phyloP scores from a whole-genome alignment of 2,888 invertebrate genomes.

The Napeogenes sylphis region DNA sequence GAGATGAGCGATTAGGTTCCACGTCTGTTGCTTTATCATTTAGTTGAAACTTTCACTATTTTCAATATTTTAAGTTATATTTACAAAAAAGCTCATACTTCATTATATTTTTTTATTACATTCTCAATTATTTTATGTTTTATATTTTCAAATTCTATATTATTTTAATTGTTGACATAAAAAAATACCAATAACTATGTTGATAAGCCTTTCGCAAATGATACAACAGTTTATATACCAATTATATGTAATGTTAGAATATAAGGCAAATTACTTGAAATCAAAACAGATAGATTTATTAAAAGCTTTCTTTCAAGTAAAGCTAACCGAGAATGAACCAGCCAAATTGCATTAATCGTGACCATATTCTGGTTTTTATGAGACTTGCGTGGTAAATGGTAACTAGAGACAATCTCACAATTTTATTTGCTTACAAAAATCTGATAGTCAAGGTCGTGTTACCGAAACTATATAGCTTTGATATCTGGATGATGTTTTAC shows the following conservation, averaged over 20 bases:
- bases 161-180: no score
- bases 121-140: no score
- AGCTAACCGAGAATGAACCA: not conserved
- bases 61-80: not conserved
- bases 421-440: constrained; percentile 18
- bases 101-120: no score
- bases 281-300: constrained; percentile 32
- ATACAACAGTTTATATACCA: not conserved
- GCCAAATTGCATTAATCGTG: constrained; percentile 22
- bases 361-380: constrained; percentile 18
- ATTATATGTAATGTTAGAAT: no score
- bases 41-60: not conserved
- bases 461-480: not conserved
- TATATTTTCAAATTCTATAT: no score
- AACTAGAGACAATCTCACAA: constrained; percentile 19
- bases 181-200: no score
- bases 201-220: no score
- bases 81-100: not conserved
- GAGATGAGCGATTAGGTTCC: constrained; percentile 16
- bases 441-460: constrained; percentile 14
- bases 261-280: constrained; percentile 41
- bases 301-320: constrained; percentile 1
- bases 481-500: not conserved
- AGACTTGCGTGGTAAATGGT: constrained; percentile 21
- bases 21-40: not conserved